Evolutionary conservation across 1,140 invertebrate species (phyloP).

Genomic region (Elymnias hypermnestra): DNA sequence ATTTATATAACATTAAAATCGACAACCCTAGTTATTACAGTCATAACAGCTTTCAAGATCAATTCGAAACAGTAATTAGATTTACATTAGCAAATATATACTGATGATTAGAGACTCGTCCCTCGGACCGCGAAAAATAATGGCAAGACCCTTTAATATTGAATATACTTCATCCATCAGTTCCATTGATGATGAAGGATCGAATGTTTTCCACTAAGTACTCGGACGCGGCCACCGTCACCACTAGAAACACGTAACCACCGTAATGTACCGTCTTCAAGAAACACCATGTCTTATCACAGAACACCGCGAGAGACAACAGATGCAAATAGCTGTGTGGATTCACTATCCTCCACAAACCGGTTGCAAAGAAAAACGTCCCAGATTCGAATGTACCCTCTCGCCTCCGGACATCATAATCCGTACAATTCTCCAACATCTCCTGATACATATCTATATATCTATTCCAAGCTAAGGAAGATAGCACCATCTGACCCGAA

Average conservation of each 20-base stretch:
- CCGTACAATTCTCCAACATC: constrained; percentile 80
- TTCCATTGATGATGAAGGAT: constrained; percentile 32
- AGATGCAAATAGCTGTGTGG: constrained; percentile 87
- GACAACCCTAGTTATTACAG: too few relatives aligned
- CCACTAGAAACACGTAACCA: constrained; percentile 59
- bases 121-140: not conserved
- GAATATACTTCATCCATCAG: constrained; percentile 16
- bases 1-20: too few relatives aligned
- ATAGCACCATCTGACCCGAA: constrained; percentile 82
- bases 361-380: constrained; percentile 84
- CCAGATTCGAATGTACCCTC: constrained; percentile 78
- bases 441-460: constrained; percentile 87
- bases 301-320: constrained; percentile 85
- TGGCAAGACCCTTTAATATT: not conserved
- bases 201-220: constrained; percentile 46
- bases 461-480: constrained; percentile 87
- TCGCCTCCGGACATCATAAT: constrained; percentile 75
- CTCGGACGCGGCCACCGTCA: constrained; percentile 48
- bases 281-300: constrained; percentile 87
- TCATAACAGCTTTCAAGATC: too few relatives aligned
- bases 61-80: too few relatives aligned
- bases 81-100: too few relatives aligned
- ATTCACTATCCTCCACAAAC: constrained; percentile 87
- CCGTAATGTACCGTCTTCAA: constrained; percentile 80
- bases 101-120: too few relatives aligned